These are phyloP conservation scores for Poecilus cupreus DNA, from an alignment of 2,888 invertebrate species.

Conservation along the genomic window DNA sequence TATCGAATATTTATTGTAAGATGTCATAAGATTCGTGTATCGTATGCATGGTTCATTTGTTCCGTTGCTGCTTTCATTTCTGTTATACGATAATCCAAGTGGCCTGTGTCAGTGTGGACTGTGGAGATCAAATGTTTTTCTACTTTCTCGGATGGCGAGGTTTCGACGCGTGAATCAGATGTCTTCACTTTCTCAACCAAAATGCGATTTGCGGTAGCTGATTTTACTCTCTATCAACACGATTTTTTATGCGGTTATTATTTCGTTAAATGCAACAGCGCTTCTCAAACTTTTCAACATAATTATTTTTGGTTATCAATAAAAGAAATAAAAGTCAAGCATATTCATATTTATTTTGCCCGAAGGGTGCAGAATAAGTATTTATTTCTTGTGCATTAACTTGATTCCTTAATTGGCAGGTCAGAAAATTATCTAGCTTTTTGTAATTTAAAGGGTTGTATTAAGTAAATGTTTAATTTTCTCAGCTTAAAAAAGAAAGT, in stretches of 20 bases:
- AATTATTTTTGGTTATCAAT: too few relatives aligned
- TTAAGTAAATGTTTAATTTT: too few relatives aligned
- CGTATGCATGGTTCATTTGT: neutral
- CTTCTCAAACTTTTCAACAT: too few relatives aligned
- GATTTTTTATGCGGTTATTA: neutral
- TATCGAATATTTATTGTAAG: neutral
- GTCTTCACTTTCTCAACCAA: conserved; percentile 51
- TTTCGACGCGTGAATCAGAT: conserved; percentile 37
- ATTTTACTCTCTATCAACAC: neutral
- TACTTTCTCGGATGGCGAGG: conserved; percentile 34
- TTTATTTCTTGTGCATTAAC: too few relatives aligned
- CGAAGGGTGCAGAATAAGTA: too few relatives aligned
- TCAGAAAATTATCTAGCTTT: too few relatives aligned
- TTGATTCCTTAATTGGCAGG: too few relatives aligned
- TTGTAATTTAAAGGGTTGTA: too few relatives aligned
- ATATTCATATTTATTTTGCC: too few relatives aligned
- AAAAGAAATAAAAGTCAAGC: too few relatives aligned
- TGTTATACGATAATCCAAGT: neutral
- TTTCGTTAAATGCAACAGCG: neutral
- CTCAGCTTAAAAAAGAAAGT: too few relatives aligned
- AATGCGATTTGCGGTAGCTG: neutral
- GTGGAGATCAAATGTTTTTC: conserved; percentile 37
- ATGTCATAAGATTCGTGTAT: neutral
- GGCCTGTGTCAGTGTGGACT: neutral
- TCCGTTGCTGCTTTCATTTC: neutral